Conservation (phyloP, 2,888 invertebrate genomes). For the Psococerastis gibbosa region DNA sequence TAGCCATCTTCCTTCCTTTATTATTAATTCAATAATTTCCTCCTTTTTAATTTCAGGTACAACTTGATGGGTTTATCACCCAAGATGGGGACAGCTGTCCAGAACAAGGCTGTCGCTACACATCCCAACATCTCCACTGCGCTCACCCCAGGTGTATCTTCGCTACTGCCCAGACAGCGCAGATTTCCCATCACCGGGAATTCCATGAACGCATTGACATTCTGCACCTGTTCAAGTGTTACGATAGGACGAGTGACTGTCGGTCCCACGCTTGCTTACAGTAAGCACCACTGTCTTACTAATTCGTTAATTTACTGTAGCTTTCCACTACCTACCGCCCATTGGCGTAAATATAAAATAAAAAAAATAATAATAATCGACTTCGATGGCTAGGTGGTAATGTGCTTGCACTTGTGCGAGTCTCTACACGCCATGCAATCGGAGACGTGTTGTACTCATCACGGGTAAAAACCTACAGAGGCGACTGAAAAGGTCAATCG, state of each 20-base stretch:
- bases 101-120: conserved; percentile 51
- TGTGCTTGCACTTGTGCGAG: too few relatives aligned
- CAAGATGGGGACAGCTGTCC: conserved; percentile 36
- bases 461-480: too few relatives aligned
- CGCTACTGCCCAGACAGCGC: conserved; percentile 57
- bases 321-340: too few relatives aligned
- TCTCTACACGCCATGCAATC: too few relatives aligned
- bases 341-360: conserved; percentile 14
- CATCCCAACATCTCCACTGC: conserved; percentile 67
- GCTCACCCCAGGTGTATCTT: conserved; percentile 64
- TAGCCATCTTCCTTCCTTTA: too few relatives aligned
- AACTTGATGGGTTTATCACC: conserved; percentile 25
- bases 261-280: conserved; percentile 40
- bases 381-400: too few relatives aligned
- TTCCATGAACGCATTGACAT: conserved; percentile 69
- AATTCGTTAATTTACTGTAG: too few relatives aligned
- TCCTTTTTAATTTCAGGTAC: conserved; percentile 21
- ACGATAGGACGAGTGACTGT: conserved; percentile 53
- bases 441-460: too few relatives aligned
- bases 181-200: conserved; percentile 65
- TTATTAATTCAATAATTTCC: too few relatives aligned
- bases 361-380: conserved; percentile 7
- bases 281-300: conserved; percentile 17
- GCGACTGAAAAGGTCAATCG: too few relatives aligned
- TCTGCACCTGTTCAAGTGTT: conserved; percentile 70